A percentile compares a stretch with the other conserved stretches of the same genome.
Evolutionary conservation across 2,797 vertebrate species (phyloP).

Genomic region (Liparis tanakae): DNA sequence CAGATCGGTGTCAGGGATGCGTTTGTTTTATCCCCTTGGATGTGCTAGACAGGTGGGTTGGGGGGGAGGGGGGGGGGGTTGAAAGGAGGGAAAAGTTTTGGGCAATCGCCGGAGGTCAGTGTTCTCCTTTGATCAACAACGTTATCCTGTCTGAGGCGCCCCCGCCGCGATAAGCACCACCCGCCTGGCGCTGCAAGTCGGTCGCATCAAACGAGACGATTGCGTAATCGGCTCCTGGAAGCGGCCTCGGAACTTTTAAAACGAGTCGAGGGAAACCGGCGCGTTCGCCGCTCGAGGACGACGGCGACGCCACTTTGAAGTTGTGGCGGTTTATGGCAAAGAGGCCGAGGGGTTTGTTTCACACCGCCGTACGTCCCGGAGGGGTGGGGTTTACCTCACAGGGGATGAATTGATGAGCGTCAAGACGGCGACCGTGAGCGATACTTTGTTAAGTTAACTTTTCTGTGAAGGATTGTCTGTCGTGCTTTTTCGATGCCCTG

Average conservation of each 20-base stretch:
- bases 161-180: slow-evolving; percentile 43
- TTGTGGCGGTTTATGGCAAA: slow-evolving; percentile 7
- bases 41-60: slow-evolving; percentile 34
- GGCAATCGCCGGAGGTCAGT: slow-evolving; percentile 22
- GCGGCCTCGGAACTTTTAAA: slow-evolving; percentile 18
- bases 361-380: slow-evolving; percentile 13
- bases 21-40: slow-evolving; percentile 50
- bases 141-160: slow-evolving; percentile 28
- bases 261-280: slow-evolving; percentile 18
- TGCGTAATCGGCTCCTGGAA: slow-evolving; percentile 45
- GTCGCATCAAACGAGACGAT: slow-evolving; percentile 53
- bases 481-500: not conserved
- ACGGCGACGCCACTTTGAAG: slow-evolving; percentile 11
- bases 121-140: slow-evolving; percentile 48
- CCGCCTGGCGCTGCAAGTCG: slow-evolving; percentile 54
- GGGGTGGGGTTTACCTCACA: slow-evolving; percentile 28
- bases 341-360: slow-evolving; percentile 44
- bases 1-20: slow-evolving; percentile 54
- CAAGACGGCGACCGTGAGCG: not conserved
- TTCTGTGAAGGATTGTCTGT: not conserved
- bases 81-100: not conserved
- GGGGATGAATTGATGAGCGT: not conserved
- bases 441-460: not conserved
- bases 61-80: too few species aligned
- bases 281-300: not conserved